Evolutionary conservation across 2,797 vertebrate genomes (phyloP), one percentile per base, ranked within the genome.

Genomic region (Sebastes trivittatus): DNA sequence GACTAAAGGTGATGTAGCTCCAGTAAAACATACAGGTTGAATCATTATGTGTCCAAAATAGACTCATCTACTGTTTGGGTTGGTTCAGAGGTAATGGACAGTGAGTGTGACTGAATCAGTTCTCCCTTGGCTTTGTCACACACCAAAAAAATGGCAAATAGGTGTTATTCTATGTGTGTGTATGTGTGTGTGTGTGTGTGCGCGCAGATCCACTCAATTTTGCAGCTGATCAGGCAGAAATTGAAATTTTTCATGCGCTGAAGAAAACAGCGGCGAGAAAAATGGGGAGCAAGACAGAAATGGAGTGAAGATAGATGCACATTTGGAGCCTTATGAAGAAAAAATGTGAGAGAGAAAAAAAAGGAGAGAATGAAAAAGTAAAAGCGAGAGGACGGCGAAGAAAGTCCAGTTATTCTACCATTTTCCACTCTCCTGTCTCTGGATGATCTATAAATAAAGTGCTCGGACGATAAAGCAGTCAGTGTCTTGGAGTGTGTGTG

Each of bases 151-250:
- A 85, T 71, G 62, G 83, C 72, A 81, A 89, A 86, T 65, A 70
- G 16, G 72, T 54, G 29, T 70, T 67, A 38, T 65, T 77, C 60
- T 29, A 2, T 30, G 11, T 54, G 9, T 72, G 7, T 56, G 4
- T 68, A 11, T 30, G 8, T 61, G 11, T 60, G 11, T 54, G 36
- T 36, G 34, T 32, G 32, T 11, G 11, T 36, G 34, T 36, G 34
- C 4, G 38, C 46, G 60, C 78, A 82, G 56, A 81, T 63, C 30
- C 70, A 77, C 54, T 91, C 78, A 87, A 84, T 89, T 91, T 89
- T 89, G 82, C 78, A 81, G 84, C 75, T 89, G 87, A 88, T 94
- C 84, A 87, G 74, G 78, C 82, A 93, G 92, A 89, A 92, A 91
- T 92, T 83, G 65, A 86, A 83, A 89, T 78, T 75, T 76, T 85